Percentiles rank a stretch among this genome's conserved stretches.
phyloP scores from a whole-genome alignment of 2,113 vertebrate genomes.

The Pogonocichla stellata region DNA sequence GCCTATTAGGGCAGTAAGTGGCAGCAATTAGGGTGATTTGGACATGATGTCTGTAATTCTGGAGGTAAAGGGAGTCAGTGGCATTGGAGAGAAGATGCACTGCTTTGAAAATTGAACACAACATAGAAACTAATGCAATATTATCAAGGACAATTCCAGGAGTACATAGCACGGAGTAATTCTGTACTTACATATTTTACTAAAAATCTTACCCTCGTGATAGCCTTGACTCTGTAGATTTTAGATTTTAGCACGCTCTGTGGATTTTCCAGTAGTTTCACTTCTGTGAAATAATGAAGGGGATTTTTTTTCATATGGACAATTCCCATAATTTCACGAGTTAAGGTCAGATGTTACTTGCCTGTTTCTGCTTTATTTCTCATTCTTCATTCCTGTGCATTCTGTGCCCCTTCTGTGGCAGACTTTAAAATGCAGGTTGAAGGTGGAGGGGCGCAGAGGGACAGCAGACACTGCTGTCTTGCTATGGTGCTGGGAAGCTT shows the following conservation, averaged over 20 bases:
- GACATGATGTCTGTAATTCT: neutral
- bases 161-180: neutral
- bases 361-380: neutral
- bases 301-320: accelerated
- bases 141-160: neutral
- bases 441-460: neutral
- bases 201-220: neutral
- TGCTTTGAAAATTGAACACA: neutral
- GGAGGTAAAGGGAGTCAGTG: neutral
- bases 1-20: neutral
- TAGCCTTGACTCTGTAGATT: neutral
- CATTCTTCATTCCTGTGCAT: neutral
- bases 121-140: neutral
- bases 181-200: neutral
- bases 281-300: neutral
- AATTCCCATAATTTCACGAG: neutral
- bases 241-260: neutral
- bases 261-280: neutral
- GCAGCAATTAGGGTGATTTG: neutral
- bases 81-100: neutral
- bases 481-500: neutral
- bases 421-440: neutral
- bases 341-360: neutral
- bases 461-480: neutral
- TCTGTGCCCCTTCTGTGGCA: neutral